Percentiles rank a stretch among this genome's conserved stretches.
Evolutionary conservation across 2,797 vertebrate genomes (phyloP).

Genomic region (Thalassophryne amazonica): DNA sequence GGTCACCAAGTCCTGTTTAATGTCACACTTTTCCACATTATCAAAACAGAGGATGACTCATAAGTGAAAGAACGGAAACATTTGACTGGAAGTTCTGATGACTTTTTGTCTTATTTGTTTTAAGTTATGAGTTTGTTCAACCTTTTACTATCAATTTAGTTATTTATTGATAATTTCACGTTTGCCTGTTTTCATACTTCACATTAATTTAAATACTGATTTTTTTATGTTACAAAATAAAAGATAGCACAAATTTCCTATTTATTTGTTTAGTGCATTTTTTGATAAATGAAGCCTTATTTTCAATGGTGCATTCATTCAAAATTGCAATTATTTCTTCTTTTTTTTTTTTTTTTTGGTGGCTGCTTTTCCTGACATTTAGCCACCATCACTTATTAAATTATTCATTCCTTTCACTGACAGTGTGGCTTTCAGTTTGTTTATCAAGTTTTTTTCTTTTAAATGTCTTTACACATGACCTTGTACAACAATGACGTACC

Average conservation of each 20-base stretch:
- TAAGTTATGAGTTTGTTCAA: constrained; percentile 25
- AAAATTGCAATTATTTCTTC: constrained; percentile 28
- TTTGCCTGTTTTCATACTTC: constrained; percentile 6
- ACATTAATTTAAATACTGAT: not conserved
- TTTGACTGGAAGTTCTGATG: constrained; percentile 47
- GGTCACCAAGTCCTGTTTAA: constrained; percentile 98
- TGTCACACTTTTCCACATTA: constrained; percentile 96
- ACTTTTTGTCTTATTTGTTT: constrained; percentile 16
- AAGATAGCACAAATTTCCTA: constrained; percentile 1
- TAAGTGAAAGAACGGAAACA: constrained; percentile 55
- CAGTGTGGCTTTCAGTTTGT: constrained; percentile 37
- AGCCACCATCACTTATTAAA: constrained; percentile 43
- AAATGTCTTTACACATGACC: constrained; percentile 43
- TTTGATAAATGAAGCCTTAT: constrained; percentile 24
- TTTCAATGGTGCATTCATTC: constrained; percentile 30
- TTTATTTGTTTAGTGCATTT: not conserved
- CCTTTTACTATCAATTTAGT: not conserved
- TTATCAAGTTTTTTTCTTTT: constrained; percentile 31
- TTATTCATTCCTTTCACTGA: constrained; percentile 45
- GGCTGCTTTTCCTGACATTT: constrained; percentile 31
- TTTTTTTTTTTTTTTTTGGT: constrained; percentile 49
- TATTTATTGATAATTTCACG: not conserved
- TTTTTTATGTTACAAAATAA: not conserved
- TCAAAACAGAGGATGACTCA: constrained; percentile 94
- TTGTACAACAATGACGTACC: constrained; percentile 50